Base-by-base conservation (phyloP, 64 coral and sea anemone species). In the Pocillopora damicornis region DNA sequence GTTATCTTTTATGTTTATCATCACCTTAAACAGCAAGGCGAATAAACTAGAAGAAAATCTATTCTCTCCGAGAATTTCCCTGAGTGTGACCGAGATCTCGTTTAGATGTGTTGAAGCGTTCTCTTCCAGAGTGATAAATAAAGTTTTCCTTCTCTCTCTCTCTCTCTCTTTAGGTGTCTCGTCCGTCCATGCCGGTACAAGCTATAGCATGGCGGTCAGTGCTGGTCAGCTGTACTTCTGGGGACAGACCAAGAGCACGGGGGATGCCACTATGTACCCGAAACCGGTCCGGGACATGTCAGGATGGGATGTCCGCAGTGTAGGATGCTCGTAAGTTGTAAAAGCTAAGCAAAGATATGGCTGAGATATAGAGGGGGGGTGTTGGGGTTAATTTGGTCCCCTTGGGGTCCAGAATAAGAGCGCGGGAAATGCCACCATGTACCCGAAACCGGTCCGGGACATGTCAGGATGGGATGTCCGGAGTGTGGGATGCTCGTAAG, bases 401-500 rank as follows among this genome's bases (percentile, higher is more conserved):
- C 3, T 0, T 51, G 42, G 94, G 94, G 94, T 91, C 1, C 88
- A 87, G 56, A 97, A 91, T 20, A 97, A 97, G 72, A 79, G 75
- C 12, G 90, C 94, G 9, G 88, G 94, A 15, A 91, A 97, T 63
- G 94, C 94, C 1, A 88, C 94, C 5, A 97, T 97, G 94, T 97
- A 97, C 77, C 94, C 94, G 13, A 93, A 97, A 77, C 91, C 88
- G 15, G 94, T 97, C 11, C 82, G 92, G 11, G 94, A 97, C 75
- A 88, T 97, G 76, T 79, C 58, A 63, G 94, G 94, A 18, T 97
- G 94, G 94, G 79, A 97, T 11, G 86, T 93, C 56, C 87, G 94
- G 34, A 97, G 88, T 90, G 91, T 92, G 0, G 94, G 94, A 38
- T 97, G 94, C 56, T 93, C 94, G 94, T 97, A 78, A 97, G 94